Evolutionary conservation across 2,888 invertebrate genomes (phyloP), one percentile per base, ranked within the genome.

Genomic region (Tetragnatha montana): DNA sequence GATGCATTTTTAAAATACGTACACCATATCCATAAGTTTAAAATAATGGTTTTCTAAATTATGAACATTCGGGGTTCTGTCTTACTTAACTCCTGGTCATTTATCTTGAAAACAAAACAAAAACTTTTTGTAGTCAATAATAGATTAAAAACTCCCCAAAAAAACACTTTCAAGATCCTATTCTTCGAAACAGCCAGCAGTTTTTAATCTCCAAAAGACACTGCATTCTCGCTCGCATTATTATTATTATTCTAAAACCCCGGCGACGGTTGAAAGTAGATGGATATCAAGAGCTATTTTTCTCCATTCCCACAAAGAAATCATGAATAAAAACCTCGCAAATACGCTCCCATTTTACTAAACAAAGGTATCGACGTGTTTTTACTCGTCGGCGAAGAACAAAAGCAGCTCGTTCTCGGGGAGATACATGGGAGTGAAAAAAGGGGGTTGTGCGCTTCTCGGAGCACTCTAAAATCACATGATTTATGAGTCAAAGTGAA

Each of bases 401-500:
- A 19, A 68, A 84, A 74, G 68, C 35, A 35, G 4, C 35, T 47
- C 49, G 73, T 69, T 70, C 69, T 50, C 17, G 14, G 19, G 14
- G 21, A 70, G 68, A 68, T 80, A 21, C 68, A 12, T 7, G 22
- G 12, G 22, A 12, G 51, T 12, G 22, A 22, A 80, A 80, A 76
- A 76, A 76, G 50, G 10, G 17, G 17, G 14, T 69, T 10, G n/a
- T 73, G 68, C 68, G 21, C 19, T 74, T 76, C 68, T 49, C 76
- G 14, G 17, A 82, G 60, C 51, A 35, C 76, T 68, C 19, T 6
- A n/a, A 76, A 51, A 84, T 76, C 69, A 22, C 69, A 47, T 76
- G 83, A 84, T 84, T 76, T 84, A 84, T 76, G 83, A 21, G 83
- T 50, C 47, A 81, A 68, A 60, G 22, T 60, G n/a, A 75, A 60